A percentile compares a stretch with the other conserved stretches of the same genome.
phyloP scores from a whole-genome alignment of 2,888 invertebrate species.

The Gasteruption jaculator region DNA sequence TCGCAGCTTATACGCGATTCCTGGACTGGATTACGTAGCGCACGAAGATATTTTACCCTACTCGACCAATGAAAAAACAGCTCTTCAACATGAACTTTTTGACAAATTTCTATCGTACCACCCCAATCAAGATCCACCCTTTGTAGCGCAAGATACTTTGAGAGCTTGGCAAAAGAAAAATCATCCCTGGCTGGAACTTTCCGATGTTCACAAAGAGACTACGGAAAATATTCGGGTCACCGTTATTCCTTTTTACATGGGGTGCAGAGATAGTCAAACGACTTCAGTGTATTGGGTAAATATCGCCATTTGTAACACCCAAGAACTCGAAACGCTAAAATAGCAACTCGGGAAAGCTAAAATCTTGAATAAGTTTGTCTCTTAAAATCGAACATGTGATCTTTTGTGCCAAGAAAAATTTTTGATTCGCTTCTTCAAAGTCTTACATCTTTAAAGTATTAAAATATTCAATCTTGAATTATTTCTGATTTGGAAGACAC shows the following conservation, averaged over 20 bases:
- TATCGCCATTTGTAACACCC: conserved; percentile 22
- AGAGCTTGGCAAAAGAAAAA: conserved; percentile 96
- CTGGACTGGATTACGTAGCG: conserved; percentile 95
- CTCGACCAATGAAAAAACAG: conserved; percentile 79
- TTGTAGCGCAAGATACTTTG: conserved; percentile 82
- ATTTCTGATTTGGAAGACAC: not conserved
- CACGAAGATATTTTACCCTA: conserved; percentile 98
- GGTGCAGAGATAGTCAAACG: conserved; percentile 85
- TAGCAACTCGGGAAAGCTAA: too few relatives aligned
- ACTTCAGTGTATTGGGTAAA: conserved; percentile 90
- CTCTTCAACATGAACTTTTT: conserved; percentile 92
- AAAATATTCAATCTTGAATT: not conserved
- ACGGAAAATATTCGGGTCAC: conserved; percentile 95
- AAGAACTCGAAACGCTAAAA: too few relatives aligned
- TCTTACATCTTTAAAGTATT: conserved; percentile 5
- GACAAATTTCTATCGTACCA: conserved; percentile 87
- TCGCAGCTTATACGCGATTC: conserved; percentile 91
- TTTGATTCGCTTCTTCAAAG: conserved; percentile 1
- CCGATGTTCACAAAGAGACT: conserved; percentile 95
- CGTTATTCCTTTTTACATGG: conserved; percentile 98
- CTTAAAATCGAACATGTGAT: too few relatives aligned
- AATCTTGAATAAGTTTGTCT: too few relatives aligned
- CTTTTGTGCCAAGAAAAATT: conserved; percentile 10
- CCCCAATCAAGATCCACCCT: conserved; percentile 82
- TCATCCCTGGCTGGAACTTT: conserved; percentile 93